Base-by-base conservation (phyloP, 2,888 invertebrate species). In the Calliopum simillimum region DNA sequence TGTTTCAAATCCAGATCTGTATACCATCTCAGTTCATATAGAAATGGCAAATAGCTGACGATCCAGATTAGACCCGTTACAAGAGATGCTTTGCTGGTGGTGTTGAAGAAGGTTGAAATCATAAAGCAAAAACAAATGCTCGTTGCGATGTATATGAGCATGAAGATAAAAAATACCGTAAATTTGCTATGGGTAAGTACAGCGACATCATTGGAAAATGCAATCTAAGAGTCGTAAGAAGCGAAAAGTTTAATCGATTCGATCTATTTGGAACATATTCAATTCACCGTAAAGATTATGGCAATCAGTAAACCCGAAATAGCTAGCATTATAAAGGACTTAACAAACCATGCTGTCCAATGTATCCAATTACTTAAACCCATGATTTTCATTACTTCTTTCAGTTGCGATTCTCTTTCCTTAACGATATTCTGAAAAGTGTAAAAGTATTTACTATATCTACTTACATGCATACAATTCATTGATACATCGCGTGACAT, bases 61-160 rank as follows among this genome's bases (percentile, higher is more conserved):
- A 94, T 93, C 91, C 93, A 94, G 51, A 91, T 80, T 3, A 94
- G 87, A 1, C 92, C 93, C n/a, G 90, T 90, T n/a, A 92, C 90
- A 12, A 93, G 89, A 0, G 94, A 90, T 4, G 93, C 94, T 3
- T 91, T 90, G 79, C 91, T 94, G 0, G 93, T 94, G 89, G 90
- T 92, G 1, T 91, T 90, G 83, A 94, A 95, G 75, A 94, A 90
- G 1, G 91, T 90, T 76, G 93, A 93, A 53, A 94, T 83, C 86
- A 92, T 89, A 82, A 94, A 95, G 80, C 92, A 91, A 82, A 93
- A 92, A 58, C 90, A 90, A 74, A 94, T 92, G 49, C 89, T 89
- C 53, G 92, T 88, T 69, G 91, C 87, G 59, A 91, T 86, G 81
- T 93, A 96, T 63, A 93, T 83, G 16, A 92, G 78, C 3, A 96